Base-by-base conservation (phyloP, 2,888 invertebrate genomes). In the Lingula anatina region DNA sequence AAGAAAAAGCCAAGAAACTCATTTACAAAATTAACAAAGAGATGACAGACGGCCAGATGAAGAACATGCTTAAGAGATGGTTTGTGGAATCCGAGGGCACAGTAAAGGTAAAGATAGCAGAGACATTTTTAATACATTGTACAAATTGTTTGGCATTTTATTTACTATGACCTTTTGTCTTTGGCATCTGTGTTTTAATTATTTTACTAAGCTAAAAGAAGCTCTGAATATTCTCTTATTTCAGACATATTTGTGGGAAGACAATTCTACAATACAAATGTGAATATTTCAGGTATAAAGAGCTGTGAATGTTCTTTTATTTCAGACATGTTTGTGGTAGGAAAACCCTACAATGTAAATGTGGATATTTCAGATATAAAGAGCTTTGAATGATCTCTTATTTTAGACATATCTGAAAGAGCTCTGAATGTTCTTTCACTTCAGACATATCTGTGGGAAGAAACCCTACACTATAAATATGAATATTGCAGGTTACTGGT, bases 31-130 rank as follows among this genome's bases (percentile, higher is more conserved):
- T 85, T 1, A 86, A 70, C 44, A 59, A 85, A 1, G 81, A 82
- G 51, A 77, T 88, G 5, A 84, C 82, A 25, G 84, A 86, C 38
- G 86, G 87, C 0, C 88, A 89, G 74, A 86, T 90, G 0, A 87
- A 88, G 66, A 88, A 90, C 47, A 93, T 94, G 85, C 80, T 96
- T 25, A 81, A 91, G 40, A 81, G 95, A 47, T 96, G 95, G 95
- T 93, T 93, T 79, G 85, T 91, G 23, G 95, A 96, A 78, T 91
- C 93, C 66, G 85, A 84, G 60, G 94, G 93, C 35, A 82, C 88
- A 9, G 83, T 87, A 18, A 87, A 89, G 77, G 87, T 87, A 75
- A 74, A 76, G 9, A 31, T 68, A n/a, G n/a, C n/a, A n/a, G n/a
- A n/a, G n/a, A n/a, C n/a, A n/a, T n/a, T n/a, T n/a, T n/a, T n/a